Evolutionary conservation across 2,113 vertebrate species (phyloP), one percentile per base, ranked within the genome.

Genomic region (Haplotaxodon microlepis): DNA sequence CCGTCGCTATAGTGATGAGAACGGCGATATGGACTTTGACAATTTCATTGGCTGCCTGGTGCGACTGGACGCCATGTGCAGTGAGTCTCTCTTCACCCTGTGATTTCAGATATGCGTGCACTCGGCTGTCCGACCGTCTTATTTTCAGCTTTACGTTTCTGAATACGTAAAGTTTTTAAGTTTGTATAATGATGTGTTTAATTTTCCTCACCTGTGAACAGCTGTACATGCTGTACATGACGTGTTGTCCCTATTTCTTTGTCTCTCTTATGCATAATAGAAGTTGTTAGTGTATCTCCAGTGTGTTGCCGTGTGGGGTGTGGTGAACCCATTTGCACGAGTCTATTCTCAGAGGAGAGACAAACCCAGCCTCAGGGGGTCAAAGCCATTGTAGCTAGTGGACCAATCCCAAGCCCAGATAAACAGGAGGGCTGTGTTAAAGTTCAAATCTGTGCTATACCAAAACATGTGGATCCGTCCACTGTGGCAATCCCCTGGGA

Each of bases 31-130:
- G 97, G 97, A 99, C 91, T 99, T 99, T 83, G 99, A 98, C 92
- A 98, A 95, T 89, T 99, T 97, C 93, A 97, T 99, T 9, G 96
- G 97, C 93, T 99, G 98, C 92, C 86, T 99, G 93, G 97, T 99
- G 24, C 97, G 98, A 5, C 95, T 99, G 90, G 98, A 99, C 54
- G 96, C 97, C 92, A 99, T 99, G 99, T 99, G 98, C 93, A 95
- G 98, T 90, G 91, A 98, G 98, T 97, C 6, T 47, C 31, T 69
- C 9, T 47, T 9, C 59, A 42, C 24, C 13, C 38, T 1, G 0
- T 45, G n/a, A 7, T 12, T 4, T 24, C 36, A n/a, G 66, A 42
- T 24, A 4, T 0, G 2, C 5, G 19, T 13, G 17, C 4, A 1
- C 34, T 8, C 11, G 12, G 31, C 31, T 19, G 61, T 66, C 6